phyloP scores from a whole-genome alignment of 2,797 vertebrate genomes.

The Myotis vivesi region DNA sequence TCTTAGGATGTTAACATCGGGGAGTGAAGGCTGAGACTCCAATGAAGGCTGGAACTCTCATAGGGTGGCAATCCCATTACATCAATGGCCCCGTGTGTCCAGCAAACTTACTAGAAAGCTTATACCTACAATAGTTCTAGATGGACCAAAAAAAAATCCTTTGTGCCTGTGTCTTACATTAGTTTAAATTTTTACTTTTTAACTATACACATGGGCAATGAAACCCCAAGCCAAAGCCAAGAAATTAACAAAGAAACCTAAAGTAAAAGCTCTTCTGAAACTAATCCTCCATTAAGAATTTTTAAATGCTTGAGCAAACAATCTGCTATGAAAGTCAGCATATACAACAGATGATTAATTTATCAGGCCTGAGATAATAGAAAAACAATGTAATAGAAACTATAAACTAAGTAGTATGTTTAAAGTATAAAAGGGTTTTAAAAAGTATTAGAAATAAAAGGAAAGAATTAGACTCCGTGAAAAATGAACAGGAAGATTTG shows the following conservation, averaged over 20 bases:
- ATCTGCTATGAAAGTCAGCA: background rate
- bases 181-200: conserved; percentile 3
- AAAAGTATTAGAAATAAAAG: background rate
- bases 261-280: conserved; percentile 43
- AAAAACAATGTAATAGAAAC: conserved; percentile 9
- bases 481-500: background rate
- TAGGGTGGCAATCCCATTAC: background rate
- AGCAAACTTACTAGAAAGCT: background rate
- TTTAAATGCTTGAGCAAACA: conserved; percentile 41
- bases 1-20: background rate
- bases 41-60: background rate
- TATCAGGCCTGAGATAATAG: background rate
- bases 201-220: background rate
- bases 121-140: background rate
- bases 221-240: background rate
- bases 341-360: background rate
- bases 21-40: background rate
- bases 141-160: background rate
- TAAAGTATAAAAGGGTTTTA: background rate
- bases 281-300: conserved; percentile 16
- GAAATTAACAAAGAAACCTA: conserved; percentile 26
- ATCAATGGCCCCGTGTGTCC: background rate
- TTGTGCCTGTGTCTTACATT: background rate
- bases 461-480: background rate
- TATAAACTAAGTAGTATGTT: background rate